Evolutionary conservation across 2,888 invertebrate species (phyloP).

Genomic region (Cyaniris semiargus): DNA sequence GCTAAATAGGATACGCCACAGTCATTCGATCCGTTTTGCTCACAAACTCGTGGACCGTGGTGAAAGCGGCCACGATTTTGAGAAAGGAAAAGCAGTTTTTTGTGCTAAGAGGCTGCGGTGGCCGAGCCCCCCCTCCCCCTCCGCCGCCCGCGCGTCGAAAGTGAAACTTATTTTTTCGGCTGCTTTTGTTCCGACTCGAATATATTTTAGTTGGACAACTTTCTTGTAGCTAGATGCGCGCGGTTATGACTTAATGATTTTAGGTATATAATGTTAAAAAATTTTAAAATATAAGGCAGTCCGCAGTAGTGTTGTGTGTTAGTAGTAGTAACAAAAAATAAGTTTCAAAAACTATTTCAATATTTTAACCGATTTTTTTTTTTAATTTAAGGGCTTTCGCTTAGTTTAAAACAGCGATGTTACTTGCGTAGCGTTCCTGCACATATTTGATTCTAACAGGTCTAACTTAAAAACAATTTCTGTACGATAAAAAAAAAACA

Average conservation of each 20-base stretch:
- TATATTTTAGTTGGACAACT: conserved; percentile 23
- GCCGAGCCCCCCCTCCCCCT: conserved; percentile 36
- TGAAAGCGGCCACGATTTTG: conserved; percentile 76
- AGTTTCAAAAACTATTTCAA: no score
- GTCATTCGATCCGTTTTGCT: conserved; percentile 14
- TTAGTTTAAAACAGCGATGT: no score
- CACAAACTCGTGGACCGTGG: conserved; percentile 50
- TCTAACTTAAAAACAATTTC: no score
- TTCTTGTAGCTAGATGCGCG: conserved; percentile 8
- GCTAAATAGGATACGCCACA: conserved; percentile 1
- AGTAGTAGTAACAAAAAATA: no score
- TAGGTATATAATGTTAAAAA: no score
- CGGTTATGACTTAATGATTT: background rate
- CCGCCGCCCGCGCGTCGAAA: conserved; percentile 51
- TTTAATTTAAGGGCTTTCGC: no score
- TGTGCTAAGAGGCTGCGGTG: conserved; percentile 60
- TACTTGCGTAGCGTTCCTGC: no score
- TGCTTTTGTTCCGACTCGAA: conserved; percentile 31
- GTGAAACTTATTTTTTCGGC: conserved; percentile 62
- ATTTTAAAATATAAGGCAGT: no score
- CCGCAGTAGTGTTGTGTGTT: no score
- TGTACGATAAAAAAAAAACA: no score
- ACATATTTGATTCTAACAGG: no score
- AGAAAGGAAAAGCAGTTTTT: conserved; percentile 79
- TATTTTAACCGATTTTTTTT: no score